Percentiles rank a stretch among this genome's conserved stretches.
phyloP scores from a whole-genome alignment of 2,113 vertebrate genomes.

The Chloroceryle aenea region DNA sequence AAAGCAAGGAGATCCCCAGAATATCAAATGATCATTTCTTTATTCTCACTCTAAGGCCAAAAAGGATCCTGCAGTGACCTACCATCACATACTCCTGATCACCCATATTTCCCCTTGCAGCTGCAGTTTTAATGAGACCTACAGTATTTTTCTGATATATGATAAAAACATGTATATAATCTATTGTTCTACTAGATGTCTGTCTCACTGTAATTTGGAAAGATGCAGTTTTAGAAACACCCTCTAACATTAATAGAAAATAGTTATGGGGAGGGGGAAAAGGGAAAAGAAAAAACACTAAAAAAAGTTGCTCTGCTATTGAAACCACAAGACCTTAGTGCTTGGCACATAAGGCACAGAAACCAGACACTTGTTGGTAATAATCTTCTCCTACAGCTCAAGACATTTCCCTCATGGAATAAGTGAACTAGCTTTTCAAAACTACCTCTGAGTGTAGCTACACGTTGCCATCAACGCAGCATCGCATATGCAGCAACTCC shows the following conservation, averaged over 20 bases:
- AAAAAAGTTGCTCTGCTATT: background rate
- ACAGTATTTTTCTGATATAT: background rate
- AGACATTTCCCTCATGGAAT: slow-evolving; percentile 4
- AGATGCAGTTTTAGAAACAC: background rate
- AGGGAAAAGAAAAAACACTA: background rate
- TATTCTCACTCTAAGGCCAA: background rate
- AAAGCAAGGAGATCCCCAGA: background rate
- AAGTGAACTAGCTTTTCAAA: background rate
- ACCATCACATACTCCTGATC: background rate
- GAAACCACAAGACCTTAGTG: background rate
- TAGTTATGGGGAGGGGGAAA: accelerated
- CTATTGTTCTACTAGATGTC: background rate
- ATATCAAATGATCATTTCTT: background rate
- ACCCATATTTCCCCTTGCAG: background rate
- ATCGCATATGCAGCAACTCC: background rate
- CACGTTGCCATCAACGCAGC: background rate
- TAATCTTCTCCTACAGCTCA: background rate
- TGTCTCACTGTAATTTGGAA: background rate
- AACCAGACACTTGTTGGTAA: slow-evolving; percentile 24
- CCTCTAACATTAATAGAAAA: background rate
- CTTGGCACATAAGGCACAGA: background rate
- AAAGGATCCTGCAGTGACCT: background rate
- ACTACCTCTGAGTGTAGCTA: background rate
- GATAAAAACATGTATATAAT: background rate
- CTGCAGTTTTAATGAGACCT: background rate